Base-by-base conservation (phyloP, 2,888 invertebrate species). In the Pandemis heparana region DNA sequence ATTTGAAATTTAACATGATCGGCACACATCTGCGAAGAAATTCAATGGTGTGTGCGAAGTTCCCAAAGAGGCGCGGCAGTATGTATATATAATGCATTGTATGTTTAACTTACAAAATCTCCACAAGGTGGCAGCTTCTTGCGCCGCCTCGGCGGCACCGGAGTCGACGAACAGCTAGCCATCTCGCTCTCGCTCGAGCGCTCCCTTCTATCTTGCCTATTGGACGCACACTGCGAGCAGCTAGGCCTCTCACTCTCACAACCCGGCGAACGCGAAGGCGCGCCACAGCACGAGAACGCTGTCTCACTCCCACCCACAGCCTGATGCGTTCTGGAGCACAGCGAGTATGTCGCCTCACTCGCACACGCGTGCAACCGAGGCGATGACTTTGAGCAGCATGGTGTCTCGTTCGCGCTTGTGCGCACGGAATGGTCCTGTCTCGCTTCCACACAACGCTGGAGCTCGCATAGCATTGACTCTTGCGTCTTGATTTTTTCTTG, bases 401-500 rank as follows among this genome's bases (percentile, higher is more conserved):
- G 72, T 61, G 76, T 80, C 67, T 79, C 80, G 67, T 75, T 79
- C 64, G 74, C 60, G 75, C 79, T 71, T 48, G 75, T 48, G 64
- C 53, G 51, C 23, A 32, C 12, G 53, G 23, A 77, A 12, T 8
- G 63, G 53, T 64, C 74, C 53, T 76, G 75, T 43, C 56, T 78
- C 56, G 74, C 78, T 67, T 77, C 77, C 12, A 87, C 51, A 9
- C 80, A 81, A 10, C 76, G 76, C 48, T 82, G 83, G 3, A 92
- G 76, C 1, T 74, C 62, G 3, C 76, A 63, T 51, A 92, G 83
- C 9, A 83, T 51, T 0, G 74, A 71, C 12, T 89, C 86, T 73
- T 91, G 91, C 64, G 84, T 81, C 76, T 85, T 84, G 16, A 92
- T 85, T 61, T 79, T 80, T 5, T 83, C 78, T 74, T 89, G 87